These are phyloP conservation scores for Trichoplusia ni DNA, from an alignment of 1,140 invertebrate species.

Conservation along the genomic window DNA sequence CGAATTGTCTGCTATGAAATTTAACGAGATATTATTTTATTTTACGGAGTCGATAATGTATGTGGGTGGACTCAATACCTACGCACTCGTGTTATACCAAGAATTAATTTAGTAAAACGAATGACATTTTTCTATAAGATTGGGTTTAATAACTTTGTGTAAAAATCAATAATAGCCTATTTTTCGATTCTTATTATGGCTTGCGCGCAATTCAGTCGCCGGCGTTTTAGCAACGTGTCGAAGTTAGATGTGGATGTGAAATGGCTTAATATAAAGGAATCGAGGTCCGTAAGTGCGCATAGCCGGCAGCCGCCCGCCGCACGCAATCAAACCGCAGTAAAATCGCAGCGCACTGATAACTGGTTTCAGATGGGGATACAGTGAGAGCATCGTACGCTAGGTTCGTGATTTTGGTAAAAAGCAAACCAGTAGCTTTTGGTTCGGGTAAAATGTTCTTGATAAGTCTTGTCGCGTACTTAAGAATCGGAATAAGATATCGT, in stretches of 20 bases:
- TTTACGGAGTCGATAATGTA: too few relatives aligned
- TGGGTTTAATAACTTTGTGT: too few relatives aligned
- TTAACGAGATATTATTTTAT: background rate
- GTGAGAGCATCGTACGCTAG: background rate
- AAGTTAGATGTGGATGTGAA: constrained; percentile 15
- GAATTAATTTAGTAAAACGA: too few relatives aligned
- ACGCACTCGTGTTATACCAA: too few relatives aligned
- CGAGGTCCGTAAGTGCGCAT: constrained; percentile 26
- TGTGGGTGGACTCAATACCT: too few relatives aligned
- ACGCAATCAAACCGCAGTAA: constrained; percentile 65
- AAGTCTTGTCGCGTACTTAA: too few relatives aligned
- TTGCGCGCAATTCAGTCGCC: background rate
- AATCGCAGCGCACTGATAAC: constrained; percentile 54
- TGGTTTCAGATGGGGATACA: constrained; percentile 38
- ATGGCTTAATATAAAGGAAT: constrained; percentile 33
- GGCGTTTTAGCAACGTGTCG: background rate
- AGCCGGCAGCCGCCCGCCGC: constrained; percentile 38
- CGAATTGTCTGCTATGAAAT: background rate
- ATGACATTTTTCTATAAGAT: too few relatives aligned
- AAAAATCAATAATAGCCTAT: background rate
- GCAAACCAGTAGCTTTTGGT: too few relatives aligned
- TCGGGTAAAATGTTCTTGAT: too few relatives aligned
- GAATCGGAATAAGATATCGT: too few relatives aligned
- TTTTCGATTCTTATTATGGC: background rate
- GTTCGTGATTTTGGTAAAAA: too few relatives aligned